Evolutionary conservation across 1,140 invertebrate species (phyloP).

Genomic region (Bathynomus jamesi): DNA sequence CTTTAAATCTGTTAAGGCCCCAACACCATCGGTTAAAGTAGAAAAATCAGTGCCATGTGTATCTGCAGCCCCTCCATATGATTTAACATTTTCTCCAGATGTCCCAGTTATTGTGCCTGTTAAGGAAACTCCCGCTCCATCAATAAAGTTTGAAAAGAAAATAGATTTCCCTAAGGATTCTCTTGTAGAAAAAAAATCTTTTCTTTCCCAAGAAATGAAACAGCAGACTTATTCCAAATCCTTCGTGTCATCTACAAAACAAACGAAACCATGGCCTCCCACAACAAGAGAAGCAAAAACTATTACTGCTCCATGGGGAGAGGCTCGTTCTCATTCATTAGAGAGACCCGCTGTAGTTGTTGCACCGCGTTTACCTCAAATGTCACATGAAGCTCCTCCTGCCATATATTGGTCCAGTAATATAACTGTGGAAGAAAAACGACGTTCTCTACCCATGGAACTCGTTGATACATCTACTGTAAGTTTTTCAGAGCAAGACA

Average conservation of each 20-base stretch:
- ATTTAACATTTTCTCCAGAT: too few species aligned
- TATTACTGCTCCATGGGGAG: neutral
- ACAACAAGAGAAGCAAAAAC: neutral
- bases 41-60: constrained; percentile 12
- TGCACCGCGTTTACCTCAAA: constrained; percentile 14
- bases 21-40: constrained; percentile 5
- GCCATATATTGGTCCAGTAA: constrained; percentile 33
- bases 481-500: constrained; percentile 9
- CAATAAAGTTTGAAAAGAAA: neutral
- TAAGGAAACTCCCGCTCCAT: neutral
- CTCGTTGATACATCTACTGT: constrained; percentile 9
- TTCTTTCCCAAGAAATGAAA: neutral
- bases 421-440: constrained; percentile 27
- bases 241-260: neutral
- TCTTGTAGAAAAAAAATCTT: neutral
- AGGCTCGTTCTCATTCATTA: constrained; percentile 24
- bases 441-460: constrained; percentile 14
- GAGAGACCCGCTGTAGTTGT: constrained; percentile 29
- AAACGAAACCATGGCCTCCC: constrained; percentile 1
- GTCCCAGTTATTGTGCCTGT: constrained; percentile 8
- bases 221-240: neutral
- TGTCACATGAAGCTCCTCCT: constrained; percentile 30
- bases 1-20: constrained; percentile 26
- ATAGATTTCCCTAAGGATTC: neutral
- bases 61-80: constrained; percentile 21